Percentiles rank a stretch among this genome's conserved stretches.
These are phyloP conservation scores for Brachyptera risi DNA, from an alignment of 2,888 invertebrate genomes.

Conservation along the genomic window DNA sequence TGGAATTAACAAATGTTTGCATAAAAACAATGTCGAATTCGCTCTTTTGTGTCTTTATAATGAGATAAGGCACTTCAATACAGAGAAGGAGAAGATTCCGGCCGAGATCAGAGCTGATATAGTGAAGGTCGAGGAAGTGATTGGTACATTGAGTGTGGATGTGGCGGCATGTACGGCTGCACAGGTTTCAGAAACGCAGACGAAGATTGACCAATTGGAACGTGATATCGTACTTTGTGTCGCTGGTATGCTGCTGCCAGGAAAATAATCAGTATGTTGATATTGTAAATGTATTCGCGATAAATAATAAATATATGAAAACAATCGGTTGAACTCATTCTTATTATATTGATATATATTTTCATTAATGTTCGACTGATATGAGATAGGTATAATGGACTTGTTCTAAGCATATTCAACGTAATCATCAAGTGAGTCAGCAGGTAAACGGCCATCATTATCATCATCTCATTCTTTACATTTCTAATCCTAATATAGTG, in stretches of 20 bases:
- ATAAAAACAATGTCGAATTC: background rate
- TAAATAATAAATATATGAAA: too few species aligned
- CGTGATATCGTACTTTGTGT: conserved; percentile 5
- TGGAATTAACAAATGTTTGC: background rate
- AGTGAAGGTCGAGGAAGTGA: background rate
- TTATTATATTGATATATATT: too few species aligned
- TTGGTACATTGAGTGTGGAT: background rate
- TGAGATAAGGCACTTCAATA: background rate
- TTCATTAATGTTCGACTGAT: too few species aligned
- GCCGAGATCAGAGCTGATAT: background rate
- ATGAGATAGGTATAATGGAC: too few species aligned
- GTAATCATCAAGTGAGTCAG: too few species aligned
- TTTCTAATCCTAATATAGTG: too few species aligned
- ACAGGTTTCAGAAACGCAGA: background rate
- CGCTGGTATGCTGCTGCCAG: conserved; percentile 6
- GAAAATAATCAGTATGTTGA: too few species aligned
- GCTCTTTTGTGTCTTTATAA: background rate
- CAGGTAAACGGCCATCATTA: too few species aligned
- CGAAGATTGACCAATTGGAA: background rate
- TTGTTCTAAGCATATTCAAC: too few species aligned
- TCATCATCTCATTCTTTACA: too few species aligned
- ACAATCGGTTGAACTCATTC: too few species aligned
- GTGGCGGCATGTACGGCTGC: background rate
- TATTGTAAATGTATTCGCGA: too few species aligned
- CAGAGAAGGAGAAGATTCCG: background rate